Conservation (phyloP, 2,797 vertebrate genomes). For the Loriculus beryllinus region DNA sequence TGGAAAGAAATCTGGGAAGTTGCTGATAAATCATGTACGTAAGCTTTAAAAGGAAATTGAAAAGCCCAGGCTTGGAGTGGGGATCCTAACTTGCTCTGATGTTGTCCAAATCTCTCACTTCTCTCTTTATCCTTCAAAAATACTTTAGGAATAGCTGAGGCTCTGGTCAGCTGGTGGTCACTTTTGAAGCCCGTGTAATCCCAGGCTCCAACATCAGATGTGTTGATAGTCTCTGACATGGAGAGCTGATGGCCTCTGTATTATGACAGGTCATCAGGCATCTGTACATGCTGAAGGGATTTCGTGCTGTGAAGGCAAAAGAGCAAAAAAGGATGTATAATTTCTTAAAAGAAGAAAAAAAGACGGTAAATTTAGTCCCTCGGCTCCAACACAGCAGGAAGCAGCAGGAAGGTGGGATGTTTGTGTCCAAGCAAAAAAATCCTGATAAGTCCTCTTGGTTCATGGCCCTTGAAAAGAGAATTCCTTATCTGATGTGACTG, state of each 20-base stretch:
- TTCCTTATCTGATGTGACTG: background rate
- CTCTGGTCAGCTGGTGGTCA: background rate
- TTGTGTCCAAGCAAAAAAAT: background rate
- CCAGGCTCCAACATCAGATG: conserved; percentile 39
- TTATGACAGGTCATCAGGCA: conserved; percentile 55
- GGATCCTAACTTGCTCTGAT: background rate
- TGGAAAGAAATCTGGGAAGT: conserved; percentile 38
- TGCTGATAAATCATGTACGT: background rate
- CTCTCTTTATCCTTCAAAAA: background rate
- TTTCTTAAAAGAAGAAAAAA: background rate
- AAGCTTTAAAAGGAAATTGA: conserved; percentile 21
- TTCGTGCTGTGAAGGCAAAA: conserved; percentile 17
- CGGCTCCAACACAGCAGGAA: background rate
- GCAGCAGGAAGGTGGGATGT: background rate
- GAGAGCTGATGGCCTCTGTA: background rate
- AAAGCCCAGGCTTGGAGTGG: background rate
- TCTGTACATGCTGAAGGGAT: background rate
- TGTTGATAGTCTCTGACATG: conserved; percentile 44
- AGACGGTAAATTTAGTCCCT: background rate
- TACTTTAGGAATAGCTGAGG: conserved; percentile 23
- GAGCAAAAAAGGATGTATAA: background rate
- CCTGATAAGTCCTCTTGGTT: background rate
- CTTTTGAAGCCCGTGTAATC: background rate
- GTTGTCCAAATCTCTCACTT: background rate
- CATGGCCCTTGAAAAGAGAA: background rate